phyloP scores from a whole-genome alignment of 2,888 invertebrate genomes.

The Macaria notata region DNA sequence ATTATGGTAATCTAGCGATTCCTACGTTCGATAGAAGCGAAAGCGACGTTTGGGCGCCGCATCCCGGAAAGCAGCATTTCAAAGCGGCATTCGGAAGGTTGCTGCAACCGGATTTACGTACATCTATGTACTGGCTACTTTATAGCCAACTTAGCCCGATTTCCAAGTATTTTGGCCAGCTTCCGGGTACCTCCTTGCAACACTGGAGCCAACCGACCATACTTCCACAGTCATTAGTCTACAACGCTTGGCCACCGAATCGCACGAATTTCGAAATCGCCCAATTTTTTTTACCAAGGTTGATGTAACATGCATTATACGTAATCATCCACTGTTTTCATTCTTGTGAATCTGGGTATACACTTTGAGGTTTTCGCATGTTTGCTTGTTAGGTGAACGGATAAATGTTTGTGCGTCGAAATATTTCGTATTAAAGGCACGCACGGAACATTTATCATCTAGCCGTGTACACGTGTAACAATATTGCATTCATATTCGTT shows the following conservation, averaged over 20 bases:
- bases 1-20: constrained; percentile 15
- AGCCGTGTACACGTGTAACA: too few species aligned
- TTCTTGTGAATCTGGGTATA: constrained; percentile 2
- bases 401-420: constrained; percentile 4
- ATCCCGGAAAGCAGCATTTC: constrained; percentile 19
- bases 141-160: neutral
- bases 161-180: constrained; percentile 28
- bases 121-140: neutral
- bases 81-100: constrained; percentile 39
- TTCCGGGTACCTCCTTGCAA: constrained; percentile 62
- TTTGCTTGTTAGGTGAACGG: constrained; percentile 12
- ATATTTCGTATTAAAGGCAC: constrained; percentile 8
- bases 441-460: neutral
- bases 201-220: constrained; percentile 58
- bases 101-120: constrained; percentile 35
- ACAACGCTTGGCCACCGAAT: constrained; percentile 40
- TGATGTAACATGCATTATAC: constrained; percentile 33
- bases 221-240: constrained; percentile 62
- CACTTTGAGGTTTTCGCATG: constrained; percentile 10
- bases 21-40: constrained; percentile 11
- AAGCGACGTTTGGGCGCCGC: constrained; percentile 13
- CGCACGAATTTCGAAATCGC: constrained; percentile 48
- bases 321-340: constrained; percentile 24
- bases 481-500: too few species aligned
- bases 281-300: constrained; percentile 47